A percentile compares a stretch with the other conserved stretches of the same genome.
These are phyloP conservation scores for Nomia melanderi DNA, from an alignment of 1,140 invertebrate species.

Conservation along the genomic window DNA sequence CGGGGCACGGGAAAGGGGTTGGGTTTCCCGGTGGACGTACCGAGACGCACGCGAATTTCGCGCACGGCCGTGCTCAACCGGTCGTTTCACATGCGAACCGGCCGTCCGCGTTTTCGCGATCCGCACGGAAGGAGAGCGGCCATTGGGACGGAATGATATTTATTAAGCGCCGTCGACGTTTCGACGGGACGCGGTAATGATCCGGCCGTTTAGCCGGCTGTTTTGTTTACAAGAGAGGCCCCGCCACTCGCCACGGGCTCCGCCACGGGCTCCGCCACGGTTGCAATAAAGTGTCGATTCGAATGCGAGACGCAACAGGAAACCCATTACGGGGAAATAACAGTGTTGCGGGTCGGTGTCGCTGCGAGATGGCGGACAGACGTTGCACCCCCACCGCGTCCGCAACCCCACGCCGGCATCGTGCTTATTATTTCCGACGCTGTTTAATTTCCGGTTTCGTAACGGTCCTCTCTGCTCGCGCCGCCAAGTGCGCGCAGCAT, in stretches of 20 bases:
- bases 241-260: slow-evolving; percentile 2
- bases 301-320: slow-evolving; percentile 54
- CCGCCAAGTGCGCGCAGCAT: too few species aligned
- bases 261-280: neutral
- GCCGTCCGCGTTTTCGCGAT: neutral
- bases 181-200: neutral
- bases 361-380: slow-evolving; percentile 36
- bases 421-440: slow-evolving; percentile 50
- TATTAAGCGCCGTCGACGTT: slow-evolving; percentile 8
- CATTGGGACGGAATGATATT: slow-evolving; percentile 19
- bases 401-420: slow-evolving; percentile 6
- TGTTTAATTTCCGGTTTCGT: slow-evolving; percentile 56
- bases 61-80: neutral
- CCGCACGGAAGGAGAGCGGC: neutral
- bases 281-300: slow-evolving; percentile 28
- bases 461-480: slow-evolving; percentile 54
- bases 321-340: slow-evolving; percentile 71
- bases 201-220: neutral
- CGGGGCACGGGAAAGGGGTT: neutral
- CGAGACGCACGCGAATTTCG: neutral
- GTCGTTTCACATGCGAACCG: neutral
- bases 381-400: slow-evolving; percentile 41
- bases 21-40: neutral
- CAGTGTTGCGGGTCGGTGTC: slow-evolving; percentile 40
- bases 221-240: slow-evolving; percentile 26